A percentile compares a stretch with the other conserved stretches of the same genome.
phyloP scores from a whole-genome alignment of 2,113 vertebrate genomes.

The Forbesichthys agassizii region DNA sequence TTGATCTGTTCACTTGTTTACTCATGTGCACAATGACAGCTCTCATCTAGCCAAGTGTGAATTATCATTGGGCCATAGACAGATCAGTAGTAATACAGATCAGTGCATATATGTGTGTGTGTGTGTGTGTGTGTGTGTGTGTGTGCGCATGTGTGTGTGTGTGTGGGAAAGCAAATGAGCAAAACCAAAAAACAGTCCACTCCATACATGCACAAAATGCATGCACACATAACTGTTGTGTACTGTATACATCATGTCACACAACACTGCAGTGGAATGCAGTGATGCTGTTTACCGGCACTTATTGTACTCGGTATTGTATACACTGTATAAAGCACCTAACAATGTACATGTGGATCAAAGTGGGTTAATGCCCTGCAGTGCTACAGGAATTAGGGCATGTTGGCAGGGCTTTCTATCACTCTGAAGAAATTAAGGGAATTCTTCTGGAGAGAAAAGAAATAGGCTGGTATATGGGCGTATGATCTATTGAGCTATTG shows the following conservation, averaged over 20 bases:
- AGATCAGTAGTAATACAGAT: background rate
- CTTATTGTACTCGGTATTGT: constrained; percentile 20
- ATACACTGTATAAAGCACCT: constrained; percentile 12
- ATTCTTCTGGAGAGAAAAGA: background rate
- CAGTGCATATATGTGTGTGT: background rate
- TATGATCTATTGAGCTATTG: background rate
- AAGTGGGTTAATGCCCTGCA: constrained; percentile 29
- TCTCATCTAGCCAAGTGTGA: background rate
- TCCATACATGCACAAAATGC: background rate
- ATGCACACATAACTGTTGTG: too few relatives aligned
- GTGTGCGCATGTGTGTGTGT: background rate
- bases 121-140: background rate
- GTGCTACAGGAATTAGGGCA: constrained; percentile 13
- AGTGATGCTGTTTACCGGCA: constrained; percentile 25
- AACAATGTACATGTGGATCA: constrained; percentile 4
- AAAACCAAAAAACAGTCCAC: too few relatives aligned
- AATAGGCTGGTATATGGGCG: background rate
- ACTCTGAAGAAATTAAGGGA: background rate
- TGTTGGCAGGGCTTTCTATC: background rate
- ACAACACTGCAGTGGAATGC: constrained; percentile 1
- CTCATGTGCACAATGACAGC: background rate
- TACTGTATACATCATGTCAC: too few relatives aligned
- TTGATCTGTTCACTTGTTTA: background rate
- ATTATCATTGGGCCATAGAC: constrained; percentile 1
- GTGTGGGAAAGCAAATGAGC: background rate